Evolutionary conservation across 2,113 vertebrate species (phyloP).

Genomic region (Empidonax alnorum): DNA sequence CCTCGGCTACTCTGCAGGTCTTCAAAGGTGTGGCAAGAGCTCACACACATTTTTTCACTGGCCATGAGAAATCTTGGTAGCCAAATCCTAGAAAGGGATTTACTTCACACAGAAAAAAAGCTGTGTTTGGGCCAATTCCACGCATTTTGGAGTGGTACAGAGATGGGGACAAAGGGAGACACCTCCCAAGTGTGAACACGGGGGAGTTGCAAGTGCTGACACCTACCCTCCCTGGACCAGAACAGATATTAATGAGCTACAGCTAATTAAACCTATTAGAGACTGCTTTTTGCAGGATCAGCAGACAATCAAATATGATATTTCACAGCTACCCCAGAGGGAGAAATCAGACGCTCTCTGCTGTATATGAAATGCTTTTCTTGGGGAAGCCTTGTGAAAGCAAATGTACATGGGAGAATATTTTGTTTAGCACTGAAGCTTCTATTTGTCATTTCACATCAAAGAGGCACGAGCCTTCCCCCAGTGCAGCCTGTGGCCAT

Average conservation of each 20-base stretch:
- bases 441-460: background rate
- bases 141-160: fast-evolving
- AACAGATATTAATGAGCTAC: background rate
- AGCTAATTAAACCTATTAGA: background rate
- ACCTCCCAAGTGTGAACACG: background rate
- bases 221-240: background rate
- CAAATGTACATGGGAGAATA: fast-evolving
- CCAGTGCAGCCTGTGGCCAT: background rate
- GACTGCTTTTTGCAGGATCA: background rate
- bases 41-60: background rate
- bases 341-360: background rate
- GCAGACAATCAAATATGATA: background rate
- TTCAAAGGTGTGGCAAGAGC: background rate
- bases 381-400: background rate
- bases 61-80: background rate
- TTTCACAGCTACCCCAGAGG: background rate
- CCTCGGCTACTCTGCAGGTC: background rate
- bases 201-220: background rate
- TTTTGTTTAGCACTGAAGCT: background rate
- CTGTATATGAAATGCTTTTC: background rate
- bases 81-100: background rate
- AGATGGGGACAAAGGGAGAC: background rate
- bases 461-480: background rate
- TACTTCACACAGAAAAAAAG: background rate
- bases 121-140: background rate